Percentiles rank a stretch among this genome's conserved stretches.
Evolutionary conservation across 2,113 vertebrate genomes (phyloP).

Genomic region (Tragelaphus buxtoni): DNA sequence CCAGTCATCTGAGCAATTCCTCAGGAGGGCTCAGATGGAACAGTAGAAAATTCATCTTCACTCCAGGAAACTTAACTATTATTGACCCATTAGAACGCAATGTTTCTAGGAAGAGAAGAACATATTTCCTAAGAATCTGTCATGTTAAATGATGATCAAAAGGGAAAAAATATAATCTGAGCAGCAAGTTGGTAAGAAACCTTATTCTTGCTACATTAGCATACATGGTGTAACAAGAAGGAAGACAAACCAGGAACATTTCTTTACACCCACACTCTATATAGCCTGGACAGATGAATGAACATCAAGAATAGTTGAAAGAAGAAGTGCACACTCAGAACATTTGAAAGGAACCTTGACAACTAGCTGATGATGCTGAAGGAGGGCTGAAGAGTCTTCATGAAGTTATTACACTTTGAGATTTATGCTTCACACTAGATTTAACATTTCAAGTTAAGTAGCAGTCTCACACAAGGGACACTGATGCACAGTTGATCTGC

Average conservation of each 20-base stretch:
- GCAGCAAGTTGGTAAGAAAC: not conserved
- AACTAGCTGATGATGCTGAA: not conserved
- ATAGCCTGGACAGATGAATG: not conserved
- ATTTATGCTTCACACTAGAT: not conserved
- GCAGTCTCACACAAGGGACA: not conserved
- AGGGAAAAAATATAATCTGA: not conserved
- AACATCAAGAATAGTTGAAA: not conserved
- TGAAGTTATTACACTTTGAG: not conserved
- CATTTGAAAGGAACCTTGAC: not conserved
- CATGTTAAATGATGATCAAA: not conserved
- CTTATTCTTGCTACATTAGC: not conserved
- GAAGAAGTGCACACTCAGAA: not conserved
- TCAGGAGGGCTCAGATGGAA: not conserved
- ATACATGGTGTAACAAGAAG: not conserved
- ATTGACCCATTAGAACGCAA: not conserved
- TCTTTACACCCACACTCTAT: not conserved
- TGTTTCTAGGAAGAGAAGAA: not conserved
- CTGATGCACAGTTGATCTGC: not conserved
- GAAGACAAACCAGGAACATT: not conserved
- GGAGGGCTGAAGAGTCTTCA: not conserved
- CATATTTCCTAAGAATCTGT: not conserved
- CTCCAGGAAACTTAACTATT: not conserved
- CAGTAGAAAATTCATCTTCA: not conserved
- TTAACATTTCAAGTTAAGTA: not conserved
- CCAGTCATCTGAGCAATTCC: not conserved